Conservation (phyloP, 2,113 vertebrate genomes). For the Hiodon tergisus region DNA sequence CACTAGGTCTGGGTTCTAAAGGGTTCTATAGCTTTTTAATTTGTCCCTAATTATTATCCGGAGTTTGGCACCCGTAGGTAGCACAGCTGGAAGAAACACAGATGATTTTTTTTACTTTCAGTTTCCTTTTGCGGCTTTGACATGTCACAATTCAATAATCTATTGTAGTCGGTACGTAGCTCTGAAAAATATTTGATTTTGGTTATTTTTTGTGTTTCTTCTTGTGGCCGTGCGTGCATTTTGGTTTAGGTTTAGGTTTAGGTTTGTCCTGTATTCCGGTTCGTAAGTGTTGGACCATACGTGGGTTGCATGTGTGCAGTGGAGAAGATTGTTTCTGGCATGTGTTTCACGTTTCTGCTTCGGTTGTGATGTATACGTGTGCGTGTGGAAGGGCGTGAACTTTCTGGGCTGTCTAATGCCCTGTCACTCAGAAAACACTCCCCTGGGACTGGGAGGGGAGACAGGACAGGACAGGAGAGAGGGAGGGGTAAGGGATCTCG, state of each 20-base stretch:
- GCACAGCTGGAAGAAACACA: too few relatives aligned
- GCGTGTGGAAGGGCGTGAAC: constrained; percentile 26
- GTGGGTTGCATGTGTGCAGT: constrained; percentile 3
- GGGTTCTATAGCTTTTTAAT: too few relatives aligned
- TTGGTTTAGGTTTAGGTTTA: neutral
- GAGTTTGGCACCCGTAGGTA: too few relatives aligned
- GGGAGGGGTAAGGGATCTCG: neutral
- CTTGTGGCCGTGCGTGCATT: neutral
- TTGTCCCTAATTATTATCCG: too few relatives aligned
- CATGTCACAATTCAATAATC: too few relatives aligned
- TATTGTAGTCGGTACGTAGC: too few relatives aligned
- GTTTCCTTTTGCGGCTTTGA: too few relatives aligned
- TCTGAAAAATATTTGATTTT: too few relatives aligned
- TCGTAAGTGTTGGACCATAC: constrained; percentile 8
- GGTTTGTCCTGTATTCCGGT: constrained; percentile 8
- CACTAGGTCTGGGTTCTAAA: too few relatives aligned
- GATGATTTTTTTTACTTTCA: too few relatives aligned
- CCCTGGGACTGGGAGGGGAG: constrained; percentile 4
- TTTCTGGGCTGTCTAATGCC: constrained; percentile 4
- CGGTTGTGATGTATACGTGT: constrained; percentile 27
- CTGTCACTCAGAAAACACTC: constrained; percentile 14
- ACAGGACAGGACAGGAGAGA: neutral
- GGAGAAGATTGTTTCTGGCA: too few relatives aligned
- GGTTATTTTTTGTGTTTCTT: neutral
- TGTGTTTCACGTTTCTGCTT: constrained; percentile 21